Evolutionary conservation across 2,888 invertebrate species (phyloP), one percentile per base, ranked within the genome.

Genomic region (Tricholauxania praeusta): DNA sequence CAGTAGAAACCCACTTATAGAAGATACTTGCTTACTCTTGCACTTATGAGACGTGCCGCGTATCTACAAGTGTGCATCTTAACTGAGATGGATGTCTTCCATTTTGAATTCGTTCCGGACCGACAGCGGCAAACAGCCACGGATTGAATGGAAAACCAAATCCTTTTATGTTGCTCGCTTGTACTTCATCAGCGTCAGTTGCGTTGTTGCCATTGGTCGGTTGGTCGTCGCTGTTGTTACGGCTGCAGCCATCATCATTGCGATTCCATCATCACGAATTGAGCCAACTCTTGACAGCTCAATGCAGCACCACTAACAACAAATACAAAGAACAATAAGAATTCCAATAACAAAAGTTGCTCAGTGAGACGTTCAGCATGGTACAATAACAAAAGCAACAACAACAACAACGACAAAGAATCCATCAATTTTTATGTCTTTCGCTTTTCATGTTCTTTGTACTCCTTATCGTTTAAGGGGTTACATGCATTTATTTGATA

Each of bases 401-500:
- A 63, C 72, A 48, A 66, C 52, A 72, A 65, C 59, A 63, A 52
- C 48, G 73, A 66, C 72, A 68, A 79, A 79, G 81, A 84, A 82
- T 82, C 84, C 82, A 84, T 82, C 82, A 84, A 84, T 81, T 84
- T 84, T 83, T 82, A 82, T 82, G 83, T 80, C 79, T 76, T 82
- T 81, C 78, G 75, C 78, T 75, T 80, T 81, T 19, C 17, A 39
- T 39, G 39, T 10, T 39, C 39, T 39, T 39, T 82, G 76, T 81
- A 52, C 39, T 39, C 10, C 39, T 78, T 83, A 80, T 75, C 75
- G 78, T 78, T 80, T 81, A 79, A 81, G 70, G 74, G 63, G 73
- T 74, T 75, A 51, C 14, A 72, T 63, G 70, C 47, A 12, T 60
- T 48, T 57, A 17, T 12, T 68, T n/a, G 32, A 28, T 64, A 39